Base-by-base conservation (phyloP, 2,888 invertebrate species). In the Trichacis sp. region DNA sequence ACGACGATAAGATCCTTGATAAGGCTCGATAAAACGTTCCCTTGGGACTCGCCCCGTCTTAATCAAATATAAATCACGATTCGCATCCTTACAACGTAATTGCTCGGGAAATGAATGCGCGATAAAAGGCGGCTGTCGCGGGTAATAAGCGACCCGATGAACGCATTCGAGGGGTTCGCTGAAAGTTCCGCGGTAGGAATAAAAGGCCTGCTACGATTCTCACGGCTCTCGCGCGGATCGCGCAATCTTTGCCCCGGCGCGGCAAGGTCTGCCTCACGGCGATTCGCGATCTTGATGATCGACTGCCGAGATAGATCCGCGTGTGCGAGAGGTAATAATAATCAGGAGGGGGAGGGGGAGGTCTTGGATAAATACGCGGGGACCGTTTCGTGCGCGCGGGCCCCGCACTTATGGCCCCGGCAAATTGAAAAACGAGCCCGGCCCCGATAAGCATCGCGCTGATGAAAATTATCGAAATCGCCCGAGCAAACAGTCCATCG, bases 271-370 rank as follows among this genome's bases (percentile, higher is more conserved):
- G 69, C 71, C 73, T 72, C 68, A 65, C 69, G 70, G 71, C 73
- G 75, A 49, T 49, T 19, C 38, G 36, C 49, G 72, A 75, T 77
- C 75, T 69, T 67, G 76, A 69, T 70, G 66, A 73, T 71, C 76
- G 59, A 53, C 59, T 63, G 46, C 20, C 12, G 15, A 46, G 24
- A 45, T 45, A 20, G 45, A 45, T 17, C 42, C 9, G 18, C 18
- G 17, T 5, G 14, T n/a, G 45, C 17, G 42, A 60, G 24, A 42
- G 50, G 18, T 29, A 57, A 57, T 45, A 57, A 57, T 57, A 47
- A 48, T 38, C 15, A 48, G 40, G 12, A 36, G 40, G 47, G 47
- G 17, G 47, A 45, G 3, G 36, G 11, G 11, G 36, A 36, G 36
- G 6, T 12, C 36, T 14, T 14, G n/a, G 24, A 8, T 12, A 36